phyloP scores from a whole-genome alignment of 2,113 vertebrate genomes.

The Tauraco erythrolophus region DNA sequence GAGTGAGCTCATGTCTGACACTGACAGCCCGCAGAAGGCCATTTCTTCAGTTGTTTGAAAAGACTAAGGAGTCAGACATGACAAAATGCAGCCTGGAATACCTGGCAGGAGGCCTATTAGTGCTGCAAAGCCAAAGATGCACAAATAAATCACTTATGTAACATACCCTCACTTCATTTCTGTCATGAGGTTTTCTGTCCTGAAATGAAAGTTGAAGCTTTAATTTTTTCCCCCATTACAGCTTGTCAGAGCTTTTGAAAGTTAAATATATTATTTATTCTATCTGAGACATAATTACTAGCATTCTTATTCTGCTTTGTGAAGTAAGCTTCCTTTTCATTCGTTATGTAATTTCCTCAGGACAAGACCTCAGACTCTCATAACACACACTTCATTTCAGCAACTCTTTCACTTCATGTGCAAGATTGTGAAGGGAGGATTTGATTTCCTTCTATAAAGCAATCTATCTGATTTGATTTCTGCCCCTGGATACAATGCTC shows the following conservation, averaged over 20 bases:
- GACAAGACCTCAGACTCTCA: conserved; percentile 8
- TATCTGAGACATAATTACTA: conserved; percentile 45
- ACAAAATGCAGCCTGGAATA: conserved; percentile 68
- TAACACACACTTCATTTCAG: background rate
- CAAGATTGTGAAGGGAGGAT: background rate
- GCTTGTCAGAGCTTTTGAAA: conserved; percentile 7
- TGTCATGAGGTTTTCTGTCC: conserved; percentile 23
- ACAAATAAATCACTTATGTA: conserved; percentile 71
- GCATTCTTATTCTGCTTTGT: conserved; percentile 21
- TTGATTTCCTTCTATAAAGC: background rate
- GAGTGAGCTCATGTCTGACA: conserved; percentile 64
- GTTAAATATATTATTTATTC: conserved; percentile 61
- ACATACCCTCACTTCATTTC: conserved; percentile 60
- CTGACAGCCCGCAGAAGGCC: conserved; percentile 71
- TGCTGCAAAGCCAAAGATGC: conserved; percentile 49
- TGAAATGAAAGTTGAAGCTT: conserved; percentile 58
- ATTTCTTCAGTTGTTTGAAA: conserved; percentile 72
- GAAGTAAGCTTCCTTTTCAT: conserved; percentile 42
- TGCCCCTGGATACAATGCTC: background rate
- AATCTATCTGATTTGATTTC: background rate
- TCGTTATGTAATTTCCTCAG: conserved; percentile 19
- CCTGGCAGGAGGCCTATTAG: conserved; percentile 67
- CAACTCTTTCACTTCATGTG: background rate
- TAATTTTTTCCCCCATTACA: background rate
- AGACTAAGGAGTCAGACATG: conserved; percentile 67